These are phyloP conservation scores for Homarus americanus DNA, from an alignment of 1,140 invertebrate species.

Conservation along the genomic window DNA sequence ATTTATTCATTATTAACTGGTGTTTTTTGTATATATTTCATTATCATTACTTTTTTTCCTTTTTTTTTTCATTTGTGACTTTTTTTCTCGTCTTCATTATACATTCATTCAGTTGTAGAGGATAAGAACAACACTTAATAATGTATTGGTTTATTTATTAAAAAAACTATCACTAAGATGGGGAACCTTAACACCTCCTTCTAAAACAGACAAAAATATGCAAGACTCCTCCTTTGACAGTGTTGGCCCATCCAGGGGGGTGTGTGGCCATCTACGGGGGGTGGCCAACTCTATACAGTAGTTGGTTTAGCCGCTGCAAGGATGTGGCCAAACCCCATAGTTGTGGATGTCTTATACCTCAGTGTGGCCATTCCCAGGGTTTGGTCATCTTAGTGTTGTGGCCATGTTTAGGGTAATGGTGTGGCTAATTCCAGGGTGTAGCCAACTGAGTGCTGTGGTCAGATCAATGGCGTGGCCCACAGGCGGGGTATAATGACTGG, in stretches of 20 bases:
- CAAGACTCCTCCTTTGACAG: background rate
- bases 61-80: too few species aligned
- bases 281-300: background rate
- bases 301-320: background rate
- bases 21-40: constrained; percentile 1
- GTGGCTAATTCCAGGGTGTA: background rate
- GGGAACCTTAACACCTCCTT: constrained; percentile 48
- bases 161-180: constrained; percentile 57
- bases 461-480: background rate
- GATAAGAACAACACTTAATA: too few species aligned
- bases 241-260: background rate
- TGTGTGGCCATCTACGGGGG: background rate
- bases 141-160: constrained; percentile 30
- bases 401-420: too few species aligned
- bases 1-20: background rate
- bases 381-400: too few species aligned
- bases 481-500: too few species aligned
- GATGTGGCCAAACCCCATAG: background rate
- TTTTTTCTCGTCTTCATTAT: too few species aligned
- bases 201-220: constrained; percentile 15
- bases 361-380: background rate
- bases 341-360: background rate
- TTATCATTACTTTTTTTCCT: too few species aligned
- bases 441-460: background rate
- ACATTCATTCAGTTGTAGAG: too few species aligned